Conservation (phyloP, 2,888 invertebrate genomes). For the Arrhopalites spinosus region DNA sequence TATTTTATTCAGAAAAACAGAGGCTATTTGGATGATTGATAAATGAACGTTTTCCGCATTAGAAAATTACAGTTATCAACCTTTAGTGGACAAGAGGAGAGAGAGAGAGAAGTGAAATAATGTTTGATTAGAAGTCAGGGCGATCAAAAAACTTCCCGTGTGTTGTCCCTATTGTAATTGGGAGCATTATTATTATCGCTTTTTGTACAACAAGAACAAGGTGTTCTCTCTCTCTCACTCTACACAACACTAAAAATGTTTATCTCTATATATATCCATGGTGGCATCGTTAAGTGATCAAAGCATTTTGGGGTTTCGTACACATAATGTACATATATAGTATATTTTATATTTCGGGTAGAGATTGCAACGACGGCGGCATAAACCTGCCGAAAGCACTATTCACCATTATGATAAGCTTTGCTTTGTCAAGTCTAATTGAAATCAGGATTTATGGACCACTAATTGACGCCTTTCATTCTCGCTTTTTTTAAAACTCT, state of each 20-base stretch:
- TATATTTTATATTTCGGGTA: too few relatives aligned
- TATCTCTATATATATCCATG: neutral
- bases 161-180: neutral
- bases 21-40: conserved; percentile 52
- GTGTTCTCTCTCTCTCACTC: conserved; percentile 13
- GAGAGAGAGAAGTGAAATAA: conserved; percentile 50
- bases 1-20: conserved; percentile 39
- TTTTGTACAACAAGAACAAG: too few relatives aligned
- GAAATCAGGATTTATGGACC: conserved; percentile 56
- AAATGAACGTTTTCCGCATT: conserved; percentile 56
- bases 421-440: conserved; percentile 48
- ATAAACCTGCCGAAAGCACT: conserved; percentile 42
- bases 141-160: conserved; percentile 36
- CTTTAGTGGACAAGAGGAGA: conserved; percentile 29
- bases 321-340: too few relatives aligned
- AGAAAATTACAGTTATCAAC: conserved; percentile 54
- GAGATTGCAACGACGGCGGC: neutral
- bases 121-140: conserved; percentile 51
- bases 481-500: conserved; percentile 37
- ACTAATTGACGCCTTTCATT: conserved; percentile 56
- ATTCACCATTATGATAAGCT: conserved; percentile 42
- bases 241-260: neutral
- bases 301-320: neutral
- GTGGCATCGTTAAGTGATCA: conserved; percentile 4
- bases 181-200: too few relatives aligned